Base-by-base conservation (phyloP, 2,113 vertebrate species). In the Pionites leucogaster region DNA sequence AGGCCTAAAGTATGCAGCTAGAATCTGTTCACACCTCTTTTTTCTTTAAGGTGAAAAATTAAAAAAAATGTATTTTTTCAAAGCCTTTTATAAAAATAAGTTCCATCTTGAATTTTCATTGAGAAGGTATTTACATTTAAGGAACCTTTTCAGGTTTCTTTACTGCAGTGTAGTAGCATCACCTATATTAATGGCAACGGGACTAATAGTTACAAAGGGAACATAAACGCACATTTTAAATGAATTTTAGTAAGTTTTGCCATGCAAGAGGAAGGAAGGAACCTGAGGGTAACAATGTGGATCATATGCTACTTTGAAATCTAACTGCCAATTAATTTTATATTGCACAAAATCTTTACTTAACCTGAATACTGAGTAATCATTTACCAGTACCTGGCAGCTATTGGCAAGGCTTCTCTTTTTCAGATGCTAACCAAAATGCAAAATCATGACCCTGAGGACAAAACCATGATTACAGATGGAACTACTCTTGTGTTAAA, bases 401-500 rank as follows among this genome's bases (percentile, higher is more conserved):
- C 82, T 37, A 31, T 41, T 64, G 28, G 49, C 64, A 87, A 4
- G 15, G 29, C 53, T 90, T 93, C 67, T 74, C 59, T 82, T 67
- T 39, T 17, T 93, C 49, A 13, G 23, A 84, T 70, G 47, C 77
- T 94, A 94, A 87, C 79, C 64, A 91, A 93, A 93, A 95, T 70
- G 62, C 93, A 93, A 94, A 79, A 78, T 70, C 12, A 92, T 92
- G 94, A 84, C 47, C 63, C 57, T 74, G 79, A 86, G 86, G 44
- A 92, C 27, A 93, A 78, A 96, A 67, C 27, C 47, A 93, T 76
- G 50, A 90, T 92, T 90, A 88, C 64, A 78, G 84, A 92, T 52
- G 22, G 85, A 94, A 75, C 59, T 75, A 69, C 63, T 91, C 71
- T 68, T 97, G 92, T 92, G 52, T 94, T 96, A 91, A 78, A 83